Percentiles rank a stretch among this genome's conserved stretches.
phyloP scores from a whole-genome alignment of 2,113 vertebrate genomes.

The Nerophis ophidion region DNA sequence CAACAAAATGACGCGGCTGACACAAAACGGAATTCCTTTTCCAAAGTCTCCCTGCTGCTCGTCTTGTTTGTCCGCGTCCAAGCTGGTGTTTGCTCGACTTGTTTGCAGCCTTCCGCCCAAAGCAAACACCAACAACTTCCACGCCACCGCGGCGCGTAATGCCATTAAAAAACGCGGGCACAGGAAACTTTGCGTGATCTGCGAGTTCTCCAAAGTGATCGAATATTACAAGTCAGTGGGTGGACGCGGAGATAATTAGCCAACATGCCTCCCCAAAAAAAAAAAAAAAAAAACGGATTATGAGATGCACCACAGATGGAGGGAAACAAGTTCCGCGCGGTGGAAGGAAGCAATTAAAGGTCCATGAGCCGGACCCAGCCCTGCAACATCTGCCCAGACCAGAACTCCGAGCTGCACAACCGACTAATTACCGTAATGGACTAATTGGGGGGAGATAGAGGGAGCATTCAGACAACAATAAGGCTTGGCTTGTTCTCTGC shows the following conservation, averaged over 20 bases:
- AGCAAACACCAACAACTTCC: constrained; percentile 45
- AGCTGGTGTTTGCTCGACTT: constrained; percentile 61
- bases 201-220: constrained; percentile 58
- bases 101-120: constrained; percentile 52
- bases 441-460: constrained; percentile 62
- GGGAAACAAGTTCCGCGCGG: constrained; percentile 64
- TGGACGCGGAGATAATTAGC: constrained; percentile 67
- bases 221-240: constrained; percentile 55
- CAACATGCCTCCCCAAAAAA: constrained; percentile 51
- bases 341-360: constrained; percentile 74
- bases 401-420: constrained; percentile 60
- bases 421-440: constrained; percentile 69
- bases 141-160: constrained; percentile 18
- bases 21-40: constrained; percentile 66
- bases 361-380: constrained; percentile 66
- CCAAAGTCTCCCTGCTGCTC: constrained; percentile 39
- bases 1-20: constrained; percentile 49
- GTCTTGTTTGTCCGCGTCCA: constrained; percentile 42
- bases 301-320: constrained; percentile 68
- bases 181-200: constrained; percentile 49
- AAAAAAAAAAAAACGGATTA: constrained; percentile 58
- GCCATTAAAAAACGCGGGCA: constrained; percentile 25
- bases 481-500: constrained; percentile 51
- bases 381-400: constrained; percentile 70
- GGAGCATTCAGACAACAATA: constrained; percentile 60